Conservation (phyloP, 2,797 vertebrate genomes). For the Bucorvus abyssinicus region DNA sequence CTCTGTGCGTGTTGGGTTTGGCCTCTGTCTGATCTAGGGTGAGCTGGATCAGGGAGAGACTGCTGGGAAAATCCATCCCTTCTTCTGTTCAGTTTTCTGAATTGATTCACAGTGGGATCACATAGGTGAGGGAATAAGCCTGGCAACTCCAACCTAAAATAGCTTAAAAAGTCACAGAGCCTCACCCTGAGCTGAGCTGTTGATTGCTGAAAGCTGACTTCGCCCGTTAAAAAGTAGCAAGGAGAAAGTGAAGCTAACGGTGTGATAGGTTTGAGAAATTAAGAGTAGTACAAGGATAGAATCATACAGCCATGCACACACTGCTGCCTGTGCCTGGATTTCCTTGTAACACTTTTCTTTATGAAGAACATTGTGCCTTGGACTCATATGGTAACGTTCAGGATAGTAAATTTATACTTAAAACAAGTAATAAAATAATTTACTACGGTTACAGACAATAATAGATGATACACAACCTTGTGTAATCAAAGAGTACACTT, state of each 20-base stretch:
- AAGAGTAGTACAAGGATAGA: not conserved
- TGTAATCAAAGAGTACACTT: not conserved
- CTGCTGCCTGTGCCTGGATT: not conserved
- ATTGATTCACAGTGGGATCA: not conserved
- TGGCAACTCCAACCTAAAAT: not conserved
- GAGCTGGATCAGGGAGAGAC: not conserved
- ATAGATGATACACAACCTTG: not conserved
- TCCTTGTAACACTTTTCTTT: not conserved
- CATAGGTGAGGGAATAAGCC: not conserved
- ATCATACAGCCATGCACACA: not conserved
- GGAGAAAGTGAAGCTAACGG: not conserved
- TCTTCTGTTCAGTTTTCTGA: not conserved
- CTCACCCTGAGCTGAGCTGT: not conserved
- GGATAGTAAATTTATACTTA: not conserved
- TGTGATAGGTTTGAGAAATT: not conserved
- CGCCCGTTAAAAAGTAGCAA: not conserved
- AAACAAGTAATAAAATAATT: not conserved
- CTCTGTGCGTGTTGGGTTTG: not conserved
- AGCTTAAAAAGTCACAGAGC: not conserved
- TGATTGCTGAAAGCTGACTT: not conserved
- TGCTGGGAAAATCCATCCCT: accelerated
- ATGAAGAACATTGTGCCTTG: not conserved
- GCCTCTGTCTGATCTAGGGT: not conserved
- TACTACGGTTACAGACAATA: not conserved
- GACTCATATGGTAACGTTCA: not conserved